Conservation (phyloP, 2,888 invertebrate species). For the Lepeophtheirus nordmannii region DNA sequence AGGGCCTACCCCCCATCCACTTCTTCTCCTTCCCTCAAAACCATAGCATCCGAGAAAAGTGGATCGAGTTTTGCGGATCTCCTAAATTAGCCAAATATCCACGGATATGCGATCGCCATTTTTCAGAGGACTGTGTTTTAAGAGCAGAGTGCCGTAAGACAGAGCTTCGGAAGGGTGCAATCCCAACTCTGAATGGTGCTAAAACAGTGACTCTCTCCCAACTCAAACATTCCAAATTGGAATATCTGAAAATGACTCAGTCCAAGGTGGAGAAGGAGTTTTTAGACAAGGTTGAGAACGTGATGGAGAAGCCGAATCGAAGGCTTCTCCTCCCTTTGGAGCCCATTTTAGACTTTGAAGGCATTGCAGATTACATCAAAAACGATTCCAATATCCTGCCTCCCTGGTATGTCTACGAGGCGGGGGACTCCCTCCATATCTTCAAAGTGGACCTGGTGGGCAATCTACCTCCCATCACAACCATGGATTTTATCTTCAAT, state of each 20-base stretch:
- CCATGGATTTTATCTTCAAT: not conserved
- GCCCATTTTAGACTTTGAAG: not conserved
- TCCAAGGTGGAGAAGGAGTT: slow-evolving; percentile 1
- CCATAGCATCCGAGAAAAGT: not conserved
- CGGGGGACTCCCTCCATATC: not conserved
- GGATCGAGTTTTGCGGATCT: slow-evolving; percentile 7
- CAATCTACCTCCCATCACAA: slow-evolving; percentile 3
- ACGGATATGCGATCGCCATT: not conserved
- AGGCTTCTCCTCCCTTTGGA: not conserved
- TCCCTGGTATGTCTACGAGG: not conserved
- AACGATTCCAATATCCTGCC: not conserved
- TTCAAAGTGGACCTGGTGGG: not conserved
- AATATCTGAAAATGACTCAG: not conserved
- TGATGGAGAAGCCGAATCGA: not conserved
- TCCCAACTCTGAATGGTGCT: not conserved
- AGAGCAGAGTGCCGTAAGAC: not conserved
- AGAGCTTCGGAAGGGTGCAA: not conserved
- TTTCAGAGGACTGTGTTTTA: not conserved
- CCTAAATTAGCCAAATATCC: not conserved
- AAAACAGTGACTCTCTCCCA: not conserved
- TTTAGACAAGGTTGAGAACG: not conserved
- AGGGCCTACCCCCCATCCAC: not conserved
- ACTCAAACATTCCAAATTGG: not conserved
- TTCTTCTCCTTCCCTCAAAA: not conserved
- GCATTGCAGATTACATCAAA: not conserved